Percentiles rank a stretch among this genome's conserved stretches.
These are phyloP conservation scores for Sinosuthora webbiana DNA, from an alignment of 2,113 vertebrate genomes.

Conservation along the genomic window DNA sequence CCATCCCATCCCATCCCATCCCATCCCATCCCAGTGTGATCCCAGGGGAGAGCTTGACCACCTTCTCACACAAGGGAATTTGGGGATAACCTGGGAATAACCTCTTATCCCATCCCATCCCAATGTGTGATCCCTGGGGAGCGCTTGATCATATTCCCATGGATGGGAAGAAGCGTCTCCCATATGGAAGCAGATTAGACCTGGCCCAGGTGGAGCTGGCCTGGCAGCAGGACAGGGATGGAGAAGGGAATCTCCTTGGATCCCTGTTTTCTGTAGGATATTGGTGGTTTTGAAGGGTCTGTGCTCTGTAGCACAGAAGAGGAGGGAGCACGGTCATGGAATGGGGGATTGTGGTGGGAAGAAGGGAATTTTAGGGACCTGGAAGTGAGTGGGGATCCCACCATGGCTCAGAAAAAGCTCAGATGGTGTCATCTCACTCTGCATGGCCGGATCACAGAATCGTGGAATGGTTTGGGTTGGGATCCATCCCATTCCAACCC, in stretches of 20 bases:
- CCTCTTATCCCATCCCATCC: not conserved
- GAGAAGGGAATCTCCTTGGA: not conserved
- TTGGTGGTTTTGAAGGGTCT: not conserved
- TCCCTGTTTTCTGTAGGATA: not conserved
- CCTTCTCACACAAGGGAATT: fast-evolving
- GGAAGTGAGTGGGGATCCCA: fast-evolving
- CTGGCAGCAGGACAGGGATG: fast-evolving
- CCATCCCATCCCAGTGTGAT: not conserved
- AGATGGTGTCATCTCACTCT: not conserved
- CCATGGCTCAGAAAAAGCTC: fast-evolving
- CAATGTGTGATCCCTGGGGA: too few relatives aligned
- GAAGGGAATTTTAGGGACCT: not conserved
- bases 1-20: not conserved
- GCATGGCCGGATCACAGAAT: too few relatives aligned
- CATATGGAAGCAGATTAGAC: not conserved
- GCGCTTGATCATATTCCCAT: not conserved
- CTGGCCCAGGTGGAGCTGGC: not conserved
- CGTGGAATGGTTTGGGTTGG: not conserved
- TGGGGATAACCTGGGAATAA: not conserved
- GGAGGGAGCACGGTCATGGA: not conserved
- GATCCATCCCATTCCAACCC: not conserved
- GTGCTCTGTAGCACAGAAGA: not conserved
- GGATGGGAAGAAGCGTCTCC: not conserved
- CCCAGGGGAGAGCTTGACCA: too few relatives aligned
- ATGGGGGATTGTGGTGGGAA: too few relatives aligned